Base-by-base conservation (phyloP, 2,797 vertebrate species). In the Neosilurus mollespiculum region DNA sequence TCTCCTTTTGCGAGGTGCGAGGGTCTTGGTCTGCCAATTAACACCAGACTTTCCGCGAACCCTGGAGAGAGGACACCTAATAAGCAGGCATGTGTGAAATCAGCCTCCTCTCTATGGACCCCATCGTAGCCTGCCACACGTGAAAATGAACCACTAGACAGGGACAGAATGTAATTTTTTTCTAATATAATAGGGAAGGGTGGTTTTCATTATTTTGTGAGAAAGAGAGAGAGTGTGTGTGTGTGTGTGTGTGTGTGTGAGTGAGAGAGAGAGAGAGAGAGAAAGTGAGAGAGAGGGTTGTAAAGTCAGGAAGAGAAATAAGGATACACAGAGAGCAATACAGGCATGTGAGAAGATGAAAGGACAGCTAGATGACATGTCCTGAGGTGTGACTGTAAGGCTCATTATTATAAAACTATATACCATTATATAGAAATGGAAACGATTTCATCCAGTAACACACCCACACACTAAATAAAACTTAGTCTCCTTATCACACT, bases 21-120 rank as follows among this genome's bases (percentile, higher is more conserved):
- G 88, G 93, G 91, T 93, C 92, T 91, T 90, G 90, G 91, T 93
- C 92, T 93, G 92, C 94, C 94, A 95, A 95, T 95, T 95, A 94
- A 93, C 92, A 94, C 91, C 89, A 89, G 92, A 91, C 91, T 92
- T 61, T 84, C 88, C 88, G 87, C 90, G 91, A 91, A 88, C 88
- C 88, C 70, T 65, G 87, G 81, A 87, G 91, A 91, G 80, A 80
- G 78, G 72, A 61, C 81, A 88, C 91, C 91, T 94, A 93, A 94
- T 93, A 92, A 92, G 90, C 90, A 93, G 91, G 91, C 91, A 89
- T 90, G 93, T 94, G 94, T 94, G 93, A 94, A 94, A 94, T 93
- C 94, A 92, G 83, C 54, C 64, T 72, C 73, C 49, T 43, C 77
- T 85, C 84, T 18, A 78, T 72, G 78, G 80, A 85, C 65, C 67